phyloP scores from a whole-genome alignment of 2,888 invertebrate genomes.

The Ophonus ardosiacus region DNA sequence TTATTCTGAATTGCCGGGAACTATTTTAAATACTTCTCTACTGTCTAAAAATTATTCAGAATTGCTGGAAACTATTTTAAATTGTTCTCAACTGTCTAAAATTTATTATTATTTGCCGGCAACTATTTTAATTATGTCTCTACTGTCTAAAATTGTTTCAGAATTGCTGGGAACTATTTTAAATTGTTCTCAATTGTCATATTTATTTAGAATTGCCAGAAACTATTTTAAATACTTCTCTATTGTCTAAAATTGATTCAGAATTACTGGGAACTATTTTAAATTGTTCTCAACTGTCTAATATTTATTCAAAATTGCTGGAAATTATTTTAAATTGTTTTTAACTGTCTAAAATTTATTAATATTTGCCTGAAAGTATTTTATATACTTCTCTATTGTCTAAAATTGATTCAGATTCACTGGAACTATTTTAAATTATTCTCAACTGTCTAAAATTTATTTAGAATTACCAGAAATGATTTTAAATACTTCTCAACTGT shows the following conservation, averaged over 20 bases:
- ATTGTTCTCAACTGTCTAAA: too few relatives aligned
- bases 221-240: neutral
- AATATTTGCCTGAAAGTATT: neutral
- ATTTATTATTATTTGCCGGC: too few relatives aligned
- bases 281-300: neutral
- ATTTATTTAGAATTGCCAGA: neutral
- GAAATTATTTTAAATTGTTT: conserved; percentile 28
- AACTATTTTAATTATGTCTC: neutral
- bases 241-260: neutral
- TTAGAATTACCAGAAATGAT: neutral
- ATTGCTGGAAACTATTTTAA: too few relatives aligned
- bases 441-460: neutral
- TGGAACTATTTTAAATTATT: neutral
- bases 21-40: too few relatives aligned
- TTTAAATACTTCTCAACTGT: neutral
- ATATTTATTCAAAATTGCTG: neutral
- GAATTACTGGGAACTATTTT: neutral
- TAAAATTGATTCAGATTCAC: neutral
- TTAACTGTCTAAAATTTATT: neutral
- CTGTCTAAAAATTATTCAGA: too few relatives aligned
- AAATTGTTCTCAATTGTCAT: conserved; percentile 26
- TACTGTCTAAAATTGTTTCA: neutral
- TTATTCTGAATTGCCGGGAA: too few relatives aligned
- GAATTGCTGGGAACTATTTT: neutral
- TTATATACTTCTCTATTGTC: neutral